phyloP scores from a whole-genome alignment of 2,888 invertebrate species.

The Torymus texanus region DNA sequence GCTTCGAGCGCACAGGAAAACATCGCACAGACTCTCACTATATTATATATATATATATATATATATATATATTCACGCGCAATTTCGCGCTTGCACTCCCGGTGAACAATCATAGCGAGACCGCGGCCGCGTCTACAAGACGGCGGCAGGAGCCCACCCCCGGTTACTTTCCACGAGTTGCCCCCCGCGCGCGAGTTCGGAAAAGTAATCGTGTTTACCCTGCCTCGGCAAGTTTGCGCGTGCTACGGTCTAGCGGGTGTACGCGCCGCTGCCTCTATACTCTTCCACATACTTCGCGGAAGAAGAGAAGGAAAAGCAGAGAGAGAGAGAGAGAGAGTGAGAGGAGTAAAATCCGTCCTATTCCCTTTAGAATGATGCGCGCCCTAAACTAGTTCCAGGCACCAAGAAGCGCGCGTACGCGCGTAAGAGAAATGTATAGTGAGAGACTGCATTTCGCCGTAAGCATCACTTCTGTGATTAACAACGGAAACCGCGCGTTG shows the following conservation, averaged over 20 bases:
- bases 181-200: conserved; percentile 44
- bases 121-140: background rate
- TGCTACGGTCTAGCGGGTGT: background rate
- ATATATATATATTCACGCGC: no score
- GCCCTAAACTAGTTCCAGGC: conserved; percentile 31
- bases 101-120: conserved; percentile 4
- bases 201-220: conserved; percentile 61
- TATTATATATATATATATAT: no score
- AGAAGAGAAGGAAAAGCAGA: background rate
- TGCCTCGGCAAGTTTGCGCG: conserved; percentile 54
- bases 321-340: conserved; percentile 13
- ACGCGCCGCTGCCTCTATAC: conserved; percentile 39
- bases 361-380: conserved; percentile 35
- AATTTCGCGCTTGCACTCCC: background rate
- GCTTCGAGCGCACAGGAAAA: no score
- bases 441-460: no score
- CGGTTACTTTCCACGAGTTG: no score
- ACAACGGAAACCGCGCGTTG: no score
- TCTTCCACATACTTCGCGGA: conserved; percentile 15
- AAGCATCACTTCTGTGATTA: no score
- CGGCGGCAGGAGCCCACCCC: background rate
- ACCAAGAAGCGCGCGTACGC: no score
- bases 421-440: no score
- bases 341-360: conserved; percentile 11
- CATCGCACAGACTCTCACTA: no score